Percentiles rank a stretch among this genome's conserved stretches.
Evolutionary conservation across 1,140 invertebrate genomes (phyloP).

Genomic region (Wasmannia auropunctata): DNA sequence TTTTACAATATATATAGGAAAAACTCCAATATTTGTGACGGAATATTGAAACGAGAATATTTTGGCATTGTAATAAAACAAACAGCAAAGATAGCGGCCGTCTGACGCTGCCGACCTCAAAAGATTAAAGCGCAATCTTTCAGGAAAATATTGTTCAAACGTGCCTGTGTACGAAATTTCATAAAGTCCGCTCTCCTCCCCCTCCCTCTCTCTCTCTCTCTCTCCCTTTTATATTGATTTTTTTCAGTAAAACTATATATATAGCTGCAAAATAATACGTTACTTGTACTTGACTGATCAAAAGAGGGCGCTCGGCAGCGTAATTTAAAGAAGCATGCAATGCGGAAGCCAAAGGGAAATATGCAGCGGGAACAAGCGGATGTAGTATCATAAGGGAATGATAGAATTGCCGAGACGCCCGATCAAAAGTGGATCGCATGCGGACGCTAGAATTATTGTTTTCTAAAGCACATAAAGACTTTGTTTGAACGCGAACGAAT

Average conservation of each 20-base stretch:
- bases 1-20: background rate
- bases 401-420: conserved; percentile 23
- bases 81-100: background rate
- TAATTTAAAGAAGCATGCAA: conserved; percentile 23
- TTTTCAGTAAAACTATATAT: background rate
- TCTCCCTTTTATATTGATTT: conserved; percentile 2
- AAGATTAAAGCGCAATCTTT: conserved; percentile 28
- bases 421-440: conserved; percentile 26
- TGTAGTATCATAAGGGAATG: conserved; percentile 38
- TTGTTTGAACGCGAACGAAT: conserved; percentile 16
- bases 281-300: conserved; percentile 48
- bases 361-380: conserved; percentile 3
- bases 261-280: conserved; percentile 39
- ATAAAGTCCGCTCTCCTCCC: background rate
- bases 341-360: conserved; percentile 10
- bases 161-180: conserved; percentile 37
- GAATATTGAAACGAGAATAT: conserved; percentile 30
- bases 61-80: conserved; percentile 23
- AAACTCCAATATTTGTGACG: background rate
- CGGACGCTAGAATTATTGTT: conserved; percentile 16
- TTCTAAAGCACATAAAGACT: conserved; percentile 5
- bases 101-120: background rate
- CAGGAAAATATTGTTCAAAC: conserved; percentile 53
- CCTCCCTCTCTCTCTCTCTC: background rate
- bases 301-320: conserved; percentile 3